Evolutionary conservation across 2,113 vertebrate species (phyloP).

Genomic region (Spea bombifrons): DNA sequence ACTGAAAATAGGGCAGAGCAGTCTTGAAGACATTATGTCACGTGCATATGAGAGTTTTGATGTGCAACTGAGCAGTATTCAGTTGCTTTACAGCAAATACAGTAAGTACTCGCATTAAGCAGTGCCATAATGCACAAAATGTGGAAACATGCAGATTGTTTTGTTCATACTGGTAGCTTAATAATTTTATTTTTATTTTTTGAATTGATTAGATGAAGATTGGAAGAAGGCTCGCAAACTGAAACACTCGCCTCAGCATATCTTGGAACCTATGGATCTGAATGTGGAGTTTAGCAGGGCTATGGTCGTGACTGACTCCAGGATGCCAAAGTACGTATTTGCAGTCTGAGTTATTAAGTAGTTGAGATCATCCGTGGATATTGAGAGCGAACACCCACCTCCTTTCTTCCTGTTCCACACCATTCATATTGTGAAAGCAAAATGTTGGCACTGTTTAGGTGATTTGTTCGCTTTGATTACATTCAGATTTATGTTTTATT

Average conservation of each 20-base stretch:
- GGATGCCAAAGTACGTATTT: conserved; percentile 86
- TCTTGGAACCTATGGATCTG: conserved; percentile 89
- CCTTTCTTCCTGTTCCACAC: no score
- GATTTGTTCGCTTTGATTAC: no score
- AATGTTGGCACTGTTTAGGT: no score
- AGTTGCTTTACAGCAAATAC: conserved; percentile 86
- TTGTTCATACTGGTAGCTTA: neutral
- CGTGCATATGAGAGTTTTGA: conserved; percentile 94
- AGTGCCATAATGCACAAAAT: neutral
- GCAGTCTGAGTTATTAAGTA: neutral
- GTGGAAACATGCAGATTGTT: conserved; percentile 17
- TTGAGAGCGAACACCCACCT: no score
- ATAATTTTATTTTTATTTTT: neutral
- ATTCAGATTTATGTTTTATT: no score
- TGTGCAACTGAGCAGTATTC: conserved; percentile 86
- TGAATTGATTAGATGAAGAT: conserved; percentile 72
- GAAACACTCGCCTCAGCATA: conserved; percentile 79
- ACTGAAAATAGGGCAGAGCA: conserved; percentile 70
- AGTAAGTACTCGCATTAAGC: conserved; percentile 63
- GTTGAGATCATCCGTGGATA: no score
- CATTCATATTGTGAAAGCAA: no score
- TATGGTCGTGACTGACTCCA: conserved; percentile 89
- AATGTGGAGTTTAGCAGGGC: conserved; percentile 86
- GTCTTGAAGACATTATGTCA: conserved; percentile 90
- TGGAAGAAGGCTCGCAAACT: conserved; percentile 87